Evolutionary conservation across 1,140 invertebrate species (phyloP).

Genomic region (Berghia stephanieae): DNA sequence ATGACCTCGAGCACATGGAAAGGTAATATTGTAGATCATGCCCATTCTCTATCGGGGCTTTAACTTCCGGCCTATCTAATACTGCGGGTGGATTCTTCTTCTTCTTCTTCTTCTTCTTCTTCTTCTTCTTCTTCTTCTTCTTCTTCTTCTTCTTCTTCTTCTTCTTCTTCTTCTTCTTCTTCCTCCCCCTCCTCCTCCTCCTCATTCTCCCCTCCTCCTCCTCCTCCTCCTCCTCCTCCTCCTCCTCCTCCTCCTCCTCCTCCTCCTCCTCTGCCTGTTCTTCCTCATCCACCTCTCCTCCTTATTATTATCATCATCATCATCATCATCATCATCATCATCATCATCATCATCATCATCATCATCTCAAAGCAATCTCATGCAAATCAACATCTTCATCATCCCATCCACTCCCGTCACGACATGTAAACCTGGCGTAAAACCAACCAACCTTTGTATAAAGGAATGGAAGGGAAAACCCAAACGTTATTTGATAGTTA

Average conservation of each 20-base stretch:
- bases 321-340: background rate
- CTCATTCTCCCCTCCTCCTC: slow-evolving; percentile 14
- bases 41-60: no score
- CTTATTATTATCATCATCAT: background rate
- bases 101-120: background rate
- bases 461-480: background rate
- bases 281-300: background rate
- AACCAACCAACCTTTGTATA: no score
- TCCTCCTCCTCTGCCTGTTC: background rate
- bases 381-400: no score
- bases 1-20: no score
- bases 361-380: background rate
- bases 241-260: background rate
- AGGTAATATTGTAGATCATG: no score
- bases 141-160: background rate
- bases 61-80: no score
- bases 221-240: background rate
- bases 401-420: no score
- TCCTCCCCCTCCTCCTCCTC: background rate
- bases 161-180: background rate
- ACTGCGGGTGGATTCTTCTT: no score
- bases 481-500: background rate
- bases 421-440: no score
- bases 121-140: background rate
- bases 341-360: background rate